Evolutionary conservation across 2,888 invertebrate species (phyloP).

Genomic region (Pollenia amentaria): DNA sequence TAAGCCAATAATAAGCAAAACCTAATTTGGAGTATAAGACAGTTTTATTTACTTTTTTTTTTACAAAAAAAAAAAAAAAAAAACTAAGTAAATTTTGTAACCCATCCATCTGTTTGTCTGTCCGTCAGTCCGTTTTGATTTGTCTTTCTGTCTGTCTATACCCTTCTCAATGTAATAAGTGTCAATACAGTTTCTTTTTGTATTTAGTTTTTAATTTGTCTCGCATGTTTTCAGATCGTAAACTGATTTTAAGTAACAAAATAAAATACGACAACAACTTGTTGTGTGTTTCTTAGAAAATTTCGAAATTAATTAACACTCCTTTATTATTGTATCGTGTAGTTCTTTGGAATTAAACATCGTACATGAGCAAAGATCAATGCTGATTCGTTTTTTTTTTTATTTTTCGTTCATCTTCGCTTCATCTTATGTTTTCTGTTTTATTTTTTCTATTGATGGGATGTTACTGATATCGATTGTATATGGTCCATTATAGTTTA

Average conservation of each 20-base stretch:
- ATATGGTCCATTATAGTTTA: conserved; percentile 64
- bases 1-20: conserved; percentile 22
- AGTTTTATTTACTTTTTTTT: conserved; percentile 7
- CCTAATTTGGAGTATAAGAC: conserved; percentile 16
- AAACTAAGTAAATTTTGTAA: conserved; percentile 28
- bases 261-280: conserved; percentile 46
- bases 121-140: conserved; percentile 11
- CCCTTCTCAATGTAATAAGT: conserved; percentile 68
- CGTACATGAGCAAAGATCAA: conserved; percentile 56
- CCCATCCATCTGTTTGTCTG: background rate
- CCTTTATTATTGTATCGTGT: conserved; percentile 67
- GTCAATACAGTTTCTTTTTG: conserved; percentile 62
- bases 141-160: conserved; percentile 32
- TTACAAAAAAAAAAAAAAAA: conserved; percentile 26
- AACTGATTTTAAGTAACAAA: conserved; percentile 57
- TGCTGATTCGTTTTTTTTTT: conserved; percentile 42
- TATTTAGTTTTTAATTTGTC: conserved; percentile 54
- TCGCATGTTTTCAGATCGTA: conserved; percentile 68
- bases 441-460: conserved; percentile 56
- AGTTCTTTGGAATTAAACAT: conserved; percentile 66
- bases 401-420: conserved; percentile 30
- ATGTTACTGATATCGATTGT: conserved; percentile 63
- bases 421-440: conserved; percentile 27
- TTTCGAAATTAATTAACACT: conserved; percentile 72
- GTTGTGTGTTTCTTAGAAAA: conserved; percentile 66